Conservation (phyloP, 2,113 vertebrate species). For the Chaetops frenatus region DNA sequence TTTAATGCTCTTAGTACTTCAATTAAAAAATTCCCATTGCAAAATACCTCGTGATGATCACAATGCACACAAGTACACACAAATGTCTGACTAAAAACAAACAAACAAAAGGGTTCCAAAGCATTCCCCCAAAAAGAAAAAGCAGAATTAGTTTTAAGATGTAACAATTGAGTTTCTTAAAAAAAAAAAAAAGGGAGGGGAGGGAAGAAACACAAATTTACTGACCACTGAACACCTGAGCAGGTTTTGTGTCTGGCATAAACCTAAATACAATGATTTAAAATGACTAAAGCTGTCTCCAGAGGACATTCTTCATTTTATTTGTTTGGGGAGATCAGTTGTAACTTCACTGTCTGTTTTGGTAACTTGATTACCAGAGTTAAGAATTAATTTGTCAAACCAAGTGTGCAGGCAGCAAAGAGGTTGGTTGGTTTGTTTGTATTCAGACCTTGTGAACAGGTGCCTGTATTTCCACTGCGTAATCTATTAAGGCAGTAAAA, state of each 20-base stretch:
- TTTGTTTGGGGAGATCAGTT: not conserved
- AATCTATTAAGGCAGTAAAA: not conserved
- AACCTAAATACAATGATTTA: not conserved
- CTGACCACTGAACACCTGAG: not conserved
- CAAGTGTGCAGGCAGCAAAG: not conserved
- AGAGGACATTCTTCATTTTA: not conserved
- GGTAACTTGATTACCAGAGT: not conserved
- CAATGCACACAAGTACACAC: not conserved
- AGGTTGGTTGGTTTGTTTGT: not conserved
- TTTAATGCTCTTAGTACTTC: not conserved
- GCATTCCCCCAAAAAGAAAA: not conserved
- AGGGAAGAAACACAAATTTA: not conserved
- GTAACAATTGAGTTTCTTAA: not conserved
- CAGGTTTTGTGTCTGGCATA: not conserved
- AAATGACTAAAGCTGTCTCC: not conserved
- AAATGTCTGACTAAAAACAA: not conserved
- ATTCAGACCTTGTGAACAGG: not conserved
- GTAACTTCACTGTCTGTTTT: not conserved
- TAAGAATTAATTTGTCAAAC: not conserved
- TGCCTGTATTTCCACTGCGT: not conserved
- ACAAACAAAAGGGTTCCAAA: not conserved
- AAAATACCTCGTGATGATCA: not conserved
- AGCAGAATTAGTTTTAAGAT: not conserved
- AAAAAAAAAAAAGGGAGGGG: accelerated
- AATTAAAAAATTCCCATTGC: not conserved